Conservation (phyloP, 2,113 vertebrate species). For the Noctilio leporinus region DNA sequence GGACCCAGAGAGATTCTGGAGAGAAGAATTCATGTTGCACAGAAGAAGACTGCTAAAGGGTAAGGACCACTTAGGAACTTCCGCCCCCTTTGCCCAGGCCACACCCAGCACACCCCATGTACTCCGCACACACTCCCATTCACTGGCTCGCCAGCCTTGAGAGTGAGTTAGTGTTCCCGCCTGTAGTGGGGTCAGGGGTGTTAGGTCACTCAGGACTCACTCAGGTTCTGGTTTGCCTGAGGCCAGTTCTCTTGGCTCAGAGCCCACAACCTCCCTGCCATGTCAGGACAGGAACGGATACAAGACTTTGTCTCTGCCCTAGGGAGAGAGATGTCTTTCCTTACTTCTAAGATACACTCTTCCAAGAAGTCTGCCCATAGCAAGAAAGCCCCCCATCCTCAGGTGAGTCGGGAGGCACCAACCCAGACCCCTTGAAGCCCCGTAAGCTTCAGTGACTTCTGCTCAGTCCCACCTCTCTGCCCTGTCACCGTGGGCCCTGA, state of each 20-base stretch:
- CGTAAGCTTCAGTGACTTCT: background rate
- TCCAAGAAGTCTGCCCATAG: fast-evolving
- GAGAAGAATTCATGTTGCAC: conserved; percentile 50
- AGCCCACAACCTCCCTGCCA: background rate
- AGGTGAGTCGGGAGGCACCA: conserved; percentile 19
- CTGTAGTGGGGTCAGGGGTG: background rate
- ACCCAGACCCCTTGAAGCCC: background rate
- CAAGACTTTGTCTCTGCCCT: background rate
- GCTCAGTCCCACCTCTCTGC: background rate
- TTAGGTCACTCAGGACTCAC: background rate
- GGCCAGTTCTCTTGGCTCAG: too few relatives aligned
- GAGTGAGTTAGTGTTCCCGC: background rate
- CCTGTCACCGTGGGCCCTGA: background rate
- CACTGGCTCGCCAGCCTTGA: background rate
- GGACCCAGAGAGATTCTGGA: conserved; percentile 63
- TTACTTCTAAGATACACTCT: fast-evolving
- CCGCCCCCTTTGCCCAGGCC: background rate
- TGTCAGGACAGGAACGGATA: background rate
- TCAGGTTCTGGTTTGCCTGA: background rate
- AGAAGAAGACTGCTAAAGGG: background rate
- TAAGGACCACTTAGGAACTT: background rate
- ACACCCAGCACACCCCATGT: too few relatives aligned
- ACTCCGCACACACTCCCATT: background rate
- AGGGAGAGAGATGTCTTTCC: background rate
- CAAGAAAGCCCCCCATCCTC: background rate